Conservation (phyloP, 2,113 vertebrate species). For the Cinclus cinclus region DNA sequence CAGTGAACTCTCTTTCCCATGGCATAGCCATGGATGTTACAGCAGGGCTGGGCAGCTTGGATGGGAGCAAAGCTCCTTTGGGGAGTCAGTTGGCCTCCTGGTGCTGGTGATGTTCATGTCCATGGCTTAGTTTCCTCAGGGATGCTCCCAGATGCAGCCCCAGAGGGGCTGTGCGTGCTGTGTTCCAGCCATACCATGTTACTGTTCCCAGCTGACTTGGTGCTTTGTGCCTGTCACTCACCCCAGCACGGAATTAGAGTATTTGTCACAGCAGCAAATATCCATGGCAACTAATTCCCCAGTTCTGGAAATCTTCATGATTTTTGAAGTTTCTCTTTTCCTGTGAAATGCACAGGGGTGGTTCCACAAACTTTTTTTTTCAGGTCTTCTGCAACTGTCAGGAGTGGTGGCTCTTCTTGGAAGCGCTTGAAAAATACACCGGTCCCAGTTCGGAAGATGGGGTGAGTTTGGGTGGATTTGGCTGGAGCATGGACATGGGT, state of each 20-base stretch:
- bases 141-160: background rate
- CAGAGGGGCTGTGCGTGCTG: fast-evolving
- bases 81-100: background rate
- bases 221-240: background rate
- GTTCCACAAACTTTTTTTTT: conserved; percentile 20
- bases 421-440: background rate
- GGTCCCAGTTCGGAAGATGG: background rate
- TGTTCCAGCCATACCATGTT: fast-evolving
- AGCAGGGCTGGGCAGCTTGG: background rate
- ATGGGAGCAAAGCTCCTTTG: background rate
- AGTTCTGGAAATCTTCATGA: background rate
- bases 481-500: background rate
- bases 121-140: background rate
- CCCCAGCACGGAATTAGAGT: background rate
- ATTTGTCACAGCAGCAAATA: background rate
- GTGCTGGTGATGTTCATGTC: fast-evolving
- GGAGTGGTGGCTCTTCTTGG: conserved; percentile 2
- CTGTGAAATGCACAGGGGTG: background rate
- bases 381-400: conserved; percentile 16
- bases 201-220: background rate
- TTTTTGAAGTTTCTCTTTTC: background rate
- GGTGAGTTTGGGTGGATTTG: conserved; percentile 19
- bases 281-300: background rate
- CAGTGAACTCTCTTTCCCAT: fast-evolving
- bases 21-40: background rate